A percentile compares a stretch with the other conserved stretches of the same genome.
These are phyloP conservation scores for Meandrina meandrites DNA, from an alignment of 92 coral and sea anemone genomes.

Conservation along the genomic window DNA sequence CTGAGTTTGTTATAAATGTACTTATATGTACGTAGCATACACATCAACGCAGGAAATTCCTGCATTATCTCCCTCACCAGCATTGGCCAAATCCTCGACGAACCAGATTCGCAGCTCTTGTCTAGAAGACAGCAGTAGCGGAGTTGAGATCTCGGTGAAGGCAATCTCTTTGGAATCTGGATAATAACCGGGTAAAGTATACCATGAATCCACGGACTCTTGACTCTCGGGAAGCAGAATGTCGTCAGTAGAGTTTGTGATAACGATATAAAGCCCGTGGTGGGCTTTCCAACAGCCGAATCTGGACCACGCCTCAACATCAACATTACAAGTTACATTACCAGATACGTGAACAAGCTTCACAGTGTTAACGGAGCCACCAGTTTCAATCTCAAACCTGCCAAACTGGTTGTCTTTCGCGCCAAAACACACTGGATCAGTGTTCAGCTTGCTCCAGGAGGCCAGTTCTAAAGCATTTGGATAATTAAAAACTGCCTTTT, in stretches of 20 bases:
- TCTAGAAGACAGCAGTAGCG: slow-evolving; percentile 1
- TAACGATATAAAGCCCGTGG: background rate
- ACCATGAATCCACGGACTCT: background rate
- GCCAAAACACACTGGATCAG: background rate
- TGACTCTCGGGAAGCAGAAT: background rate
- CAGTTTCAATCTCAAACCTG: background rate
- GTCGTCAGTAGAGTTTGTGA: background rate
- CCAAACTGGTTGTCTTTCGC: background rate
- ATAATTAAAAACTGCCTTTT: too few species aligned
- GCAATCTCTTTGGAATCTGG: background rate
- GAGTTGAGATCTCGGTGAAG: background rate
- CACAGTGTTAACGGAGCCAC: background rate
- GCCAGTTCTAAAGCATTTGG: background rate
- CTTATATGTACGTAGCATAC: background rate
- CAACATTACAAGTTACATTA: background rate
- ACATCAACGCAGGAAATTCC: background rate
- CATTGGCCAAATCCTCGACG: background rate
- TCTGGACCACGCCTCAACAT: background rate
- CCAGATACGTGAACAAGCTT: background rate
- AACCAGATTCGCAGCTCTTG: slow-evolving; percentile 5
- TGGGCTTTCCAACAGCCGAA: background rate
- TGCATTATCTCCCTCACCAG: background rate
- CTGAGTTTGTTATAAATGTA: background rate
- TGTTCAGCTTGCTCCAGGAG: background rate
- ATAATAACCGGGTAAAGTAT: background rate